phyloP scores from a whole-genome alignment of 2,797 vertebrate genomes.

The Artibeus lituratus region DNA sequence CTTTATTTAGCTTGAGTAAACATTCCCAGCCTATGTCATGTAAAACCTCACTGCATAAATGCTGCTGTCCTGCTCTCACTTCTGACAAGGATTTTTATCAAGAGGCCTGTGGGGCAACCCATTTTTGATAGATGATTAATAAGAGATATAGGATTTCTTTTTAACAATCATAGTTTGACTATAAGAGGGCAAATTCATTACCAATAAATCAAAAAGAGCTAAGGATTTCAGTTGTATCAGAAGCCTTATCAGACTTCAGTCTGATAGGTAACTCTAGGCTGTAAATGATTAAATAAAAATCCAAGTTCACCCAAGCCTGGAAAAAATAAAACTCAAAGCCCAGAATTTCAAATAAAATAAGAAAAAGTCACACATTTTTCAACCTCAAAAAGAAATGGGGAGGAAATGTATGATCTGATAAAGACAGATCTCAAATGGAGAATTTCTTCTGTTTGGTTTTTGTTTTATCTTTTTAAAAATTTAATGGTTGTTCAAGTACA shows the following conservation, averaged over 20 bases:
- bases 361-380: constrained; percentile 47
- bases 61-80: constrained; percentile 20
- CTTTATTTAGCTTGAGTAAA: constrained; percentile 68
- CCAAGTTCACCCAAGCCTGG: constrained; percentile 47
- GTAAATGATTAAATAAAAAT: constrained; percentile 64
- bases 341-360: constrained; percentile 57
- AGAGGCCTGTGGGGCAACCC: constrained; percentile 42
- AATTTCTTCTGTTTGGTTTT: background rate
- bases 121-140: constrained; percentile 65
- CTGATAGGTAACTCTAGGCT: constrained; percentile 68
- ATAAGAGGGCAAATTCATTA: constrained; percentile 70
- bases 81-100: constrained; percentile 62
- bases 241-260: constrained; percentile 60
- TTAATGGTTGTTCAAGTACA: too few relatives aligned
- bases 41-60: constrained; percentile 36
- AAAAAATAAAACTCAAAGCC: constrained; percentile 51
- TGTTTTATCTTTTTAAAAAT: background rate
- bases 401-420: constrained; percentile 37
- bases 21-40: constrained; percentile 29
- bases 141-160: constrained; percentile 59
- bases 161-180: constrained; percentile 48
- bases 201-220: constrained; percentile 65
- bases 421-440: constrained; percentile 65
- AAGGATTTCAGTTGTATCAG: constrained; percentile 52
- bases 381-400: constrained; percentile 45